Conservation (phyloP, 2,888 invertebrate genomes). For the Augochlorella aurata region DNA sequence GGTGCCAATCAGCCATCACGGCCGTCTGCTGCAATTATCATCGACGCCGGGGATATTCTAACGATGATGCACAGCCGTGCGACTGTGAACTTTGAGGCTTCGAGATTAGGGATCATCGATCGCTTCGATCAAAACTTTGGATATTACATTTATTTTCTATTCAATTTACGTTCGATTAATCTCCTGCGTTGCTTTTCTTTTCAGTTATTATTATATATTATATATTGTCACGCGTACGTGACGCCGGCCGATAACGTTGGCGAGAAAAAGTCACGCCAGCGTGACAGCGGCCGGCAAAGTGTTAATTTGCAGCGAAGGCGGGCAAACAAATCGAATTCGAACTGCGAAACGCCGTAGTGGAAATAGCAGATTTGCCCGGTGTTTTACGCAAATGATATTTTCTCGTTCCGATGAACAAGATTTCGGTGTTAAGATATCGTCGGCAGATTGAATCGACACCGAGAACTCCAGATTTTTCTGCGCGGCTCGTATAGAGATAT, state of each 20-base stretch:
- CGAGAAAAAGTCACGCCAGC: no score
- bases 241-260: no score
- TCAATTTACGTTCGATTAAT: background rate
- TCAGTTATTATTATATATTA: no score
- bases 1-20: conserved; percentile 60
- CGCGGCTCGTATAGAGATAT: conserved; percentile 22
- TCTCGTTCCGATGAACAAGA: background rate
- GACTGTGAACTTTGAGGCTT: conserved; percentile 7
- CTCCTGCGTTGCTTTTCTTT: no score
- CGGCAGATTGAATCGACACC: background rate
- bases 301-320: no score
- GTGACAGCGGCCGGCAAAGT: no score
- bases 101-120: background rate
- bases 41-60: conserved; percentile 39
- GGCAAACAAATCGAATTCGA: no score
- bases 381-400: background rate
- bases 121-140: background rate
- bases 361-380: background rate
- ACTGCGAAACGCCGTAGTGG: no score
- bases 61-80: conserved; percentile 38
- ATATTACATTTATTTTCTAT: background rate
- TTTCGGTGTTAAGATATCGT: background rate
- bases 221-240: no score
- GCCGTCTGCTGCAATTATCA: conserved; percentile 54
- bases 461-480: conserved; percentile 10